A percentile compares a stretch with the other conserved stretches of the same genome.
Conservation (phyloP, 2,113 vertebrate species). For the Sula dactylatra region DNA sequence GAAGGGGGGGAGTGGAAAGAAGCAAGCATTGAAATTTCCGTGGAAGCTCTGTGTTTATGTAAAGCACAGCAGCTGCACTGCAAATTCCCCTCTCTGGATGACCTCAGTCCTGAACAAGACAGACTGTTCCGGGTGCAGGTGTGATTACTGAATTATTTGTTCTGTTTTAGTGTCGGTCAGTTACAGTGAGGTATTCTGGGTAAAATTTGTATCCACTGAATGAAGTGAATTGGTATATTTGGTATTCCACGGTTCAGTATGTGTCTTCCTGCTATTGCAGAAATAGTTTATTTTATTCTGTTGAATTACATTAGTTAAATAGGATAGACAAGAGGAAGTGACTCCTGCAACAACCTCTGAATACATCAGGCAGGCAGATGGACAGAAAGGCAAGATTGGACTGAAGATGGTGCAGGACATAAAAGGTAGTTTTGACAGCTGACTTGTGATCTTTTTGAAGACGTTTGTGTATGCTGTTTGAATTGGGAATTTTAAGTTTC, state of each 20-base stretch:
- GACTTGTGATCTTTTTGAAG: neutral
- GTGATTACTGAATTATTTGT: slow-evolving; percentile 65
- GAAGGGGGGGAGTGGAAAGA: neutral
- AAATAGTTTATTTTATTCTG: slow-evolving; percentile 43
- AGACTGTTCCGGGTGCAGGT: slow-evolving; percentile 60
- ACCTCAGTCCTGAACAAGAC: slow-evolving; percentile 58
- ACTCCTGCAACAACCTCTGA: neutral
- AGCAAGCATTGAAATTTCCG: slow-evolving; percentile 14
- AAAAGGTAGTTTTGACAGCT: neutral
- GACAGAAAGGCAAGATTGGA: neutral
- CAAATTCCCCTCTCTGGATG: slow-evolving; percentile 35
- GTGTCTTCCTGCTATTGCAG: slow-evolving; percentile 52
- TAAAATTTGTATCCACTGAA: slow-evolving; percentile 25
- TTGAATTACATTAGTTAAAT: slow-evolving; percentile 49
- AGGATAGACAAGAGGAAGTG: slow-evolving; percentile 24
- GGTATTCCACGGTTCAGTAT: slow-evolving; percentile 39
- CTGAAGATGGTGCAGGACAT: neutral
- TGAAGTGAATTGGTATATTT: slow-evolving; percentile 52
- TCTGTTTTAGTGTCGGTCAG: slow-evolving; percentile 55
- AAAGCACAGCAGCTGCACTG: slow-evolving; percentile 56
- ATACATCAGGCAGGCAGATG: slow-evolving; percentile 20
- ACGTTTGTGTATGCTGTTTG: neutral
- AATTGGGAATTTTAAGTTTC: neutral
- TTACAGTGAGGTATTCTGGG: slow-evolving; percentile 40
- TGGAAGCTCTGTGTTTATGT: slow-evolving; percentile 52